Conservation (phyloP, 2,888 invertebrate genomes). For the Athetis lepigone region DNA sequence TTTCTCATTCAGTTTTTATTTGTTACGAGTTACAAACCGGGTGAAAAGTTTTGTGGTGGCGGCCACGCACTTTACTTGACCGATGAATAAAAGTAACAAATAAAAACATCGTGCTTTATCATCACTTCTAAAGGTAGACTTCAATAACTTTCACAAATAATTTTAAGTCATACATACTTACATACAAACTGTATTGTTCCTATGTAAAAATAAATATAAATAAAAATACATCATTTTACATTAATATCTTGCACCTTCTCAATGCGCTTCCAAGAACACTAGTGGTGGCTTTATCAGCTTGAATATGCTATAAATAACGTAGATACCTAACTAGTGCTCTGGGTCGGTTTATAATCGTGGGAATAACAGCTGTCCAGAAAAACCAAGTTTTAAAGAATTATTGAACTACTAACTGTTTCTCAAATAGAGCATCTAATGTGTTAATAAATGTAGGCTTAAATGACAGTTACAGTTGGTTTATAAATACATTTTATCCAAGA, state of each 20-base stretch:
- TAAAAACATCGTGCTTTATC: slow-evolving; percentile 28
- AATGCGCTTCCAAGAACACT: slow-evolving; percentile 63
- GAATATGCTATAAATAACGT: slow-evolving; percentile 85
- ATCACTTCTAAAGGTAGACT: neutral
- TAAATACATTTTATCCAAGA: slow-evolving; percentile 49
- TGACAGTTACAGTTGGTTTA: slow-evolving; percentile 18
- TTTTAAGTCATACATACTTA: too few species aligned
- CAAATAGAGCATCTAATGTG: neutral
- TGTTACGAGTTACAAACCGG: slow-evolving; percentile 67
- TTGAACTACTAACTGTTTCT: slow-evolving; percentile 4
- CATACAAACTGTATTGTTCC: slow-evolving; percentile 8
- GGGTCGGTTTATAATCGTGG: slow-evolving; percentile 69
- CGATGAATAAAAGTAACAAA: slow-evolving; percentile 72
- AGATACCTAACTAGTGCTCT: slow-evolving; percentile 71
- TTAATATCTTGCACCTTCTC: slow-evolving; percentile 71
- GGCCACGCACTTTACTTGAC: slow-evolving; percentile 80
- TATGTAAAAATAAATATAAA: slow-evolving; percentile 27
- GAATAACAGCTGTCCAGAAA: slow-evolving; percentile 66
- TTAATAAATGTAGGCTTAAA: slow-evolving; percentile 6
- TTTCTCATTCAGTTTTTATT: slow-evolving; percentile 33
- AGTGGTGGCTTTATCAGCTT: slow-evolving; percentile 78
- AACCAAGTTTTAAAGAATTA: slow-evolving; percentile 24
- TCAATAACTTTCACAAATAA: slow-evolving; percentile 7
- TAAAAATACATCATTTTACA: slow-evolving; percentile 54
- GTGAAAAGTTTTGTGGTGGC: slow-evolving; percentile 84